Evolutionary conservation across 1,140 invertebrate genomes (phyloP), one percentile per base, ranked within the genome.

Genomic region (Drosophila lacertosa): DNA sequence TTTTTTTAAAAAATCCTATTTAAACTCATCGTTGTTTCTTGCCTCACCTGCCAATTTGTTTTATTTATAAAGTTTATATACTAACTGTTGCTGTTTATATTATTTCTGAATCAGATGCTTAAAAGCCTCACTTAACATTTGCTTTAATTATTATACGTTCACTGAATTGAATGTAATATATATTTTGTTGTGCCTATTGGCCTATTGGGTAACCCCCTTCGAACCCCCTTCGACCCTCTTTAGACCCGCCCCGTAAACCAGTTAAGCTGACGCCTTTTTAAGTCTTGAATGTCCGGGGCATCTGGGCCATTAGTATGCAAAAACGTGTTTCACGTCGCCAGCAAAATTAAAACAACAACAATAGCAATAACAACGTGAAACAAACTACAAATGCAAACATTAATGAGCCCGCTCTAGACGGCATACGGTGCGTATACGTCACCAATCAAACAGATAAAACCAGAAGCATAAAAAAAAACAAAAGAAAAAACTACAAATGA

Each of bases 271-370:
- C 40, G 44, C 58, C 58, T 64, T 59, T 53, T 18, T 15, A 6
- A 10, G n/a, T 54, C 11, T 7, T 20, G 29, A 35, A 40, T 54
- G 4, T 54, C 33, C n/a, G 35, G 15, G 10, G 5, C 29, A 20
- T 42, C 18, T n/a, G n/a, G n/a, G n/a, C 66, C 70, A 81, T 81
- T 81, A 59, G 73, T 60, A 82, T 82, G 48, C 73, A 82, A 77
- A 81, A 81, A 81, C 77, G 68, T 81, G 77, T 82, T 81, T 54
- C 64, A 26, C 44, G 29, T 42, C 53, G 40, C 71, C 65, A 65
- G 75, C 70, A 42, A 51, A n/a, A 24, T n/a, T n/a, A n/a, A n/a
- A n/a, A n/a, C n/a, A n/a, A n/a, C n/a, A n/a, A n/a, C n/a, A n/a
- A n/a, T n/a, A n/a, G n/a, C n/a, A n/a, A n/a, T n/a, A n/a, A n/a